Evolutionary conservation across 2,888 invertebrate species (phyloP), one percentile per base, ranked within the genome.

Genomic region (Drosophila mayaguana): DNA sequence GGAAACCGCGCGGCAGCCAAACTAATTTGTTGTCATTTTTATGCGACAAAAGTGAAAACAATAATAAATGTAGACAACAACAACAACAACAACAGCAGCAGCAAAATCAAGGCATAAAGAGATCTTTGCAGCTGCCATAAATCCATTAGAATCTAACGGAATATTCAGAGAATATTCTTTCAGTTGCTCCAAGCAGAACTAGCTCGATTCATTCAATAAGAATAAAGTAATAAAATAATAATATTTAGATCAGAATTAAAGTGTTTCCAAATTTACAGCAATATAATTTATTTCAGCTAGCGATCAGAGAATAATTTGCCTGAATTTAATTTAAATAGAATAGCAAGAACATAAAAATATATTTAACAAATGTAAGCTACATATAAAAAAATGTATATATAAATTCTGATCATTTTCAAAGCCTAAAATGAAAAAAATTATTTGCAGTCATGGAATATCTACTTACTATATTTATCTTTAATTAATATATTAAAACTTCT

Each of bases 1-100:
- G 90, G 86, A 88, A 85, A 83, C 88, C 90, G 63, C 86, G 66
- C 46, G 76, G 86, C 79, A 85, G 81, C 72, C 86, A 88, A 89
- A 89, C 88, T 89, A 87, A 89, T 87, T 87, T 89, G 90, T 89
- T 87, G 88, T 87, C 86, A 89, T 78, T 89, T 89, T 85, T 77
- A 89, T 87, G 89, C 81, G 84, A 84, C 89, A 89, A 89, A 87
- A 88, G 87, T 76, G 84, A 88, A 84, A 84, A 84, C 84, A 89
- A 84, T 81, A 83, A 81, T 72, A 72, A 81, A 74, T 63, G 46
- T 46, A 59, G 56, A 45, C 45, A 59, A 67, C 59, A 78, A 65
- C 50, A 72, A 61, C 38, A 60, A 45, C 36, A 72, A n/a, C 38
- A 53, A 42, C 36, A 53, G 6, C 36, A 36, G 36, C 50, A 46